Evolutionary conservation across 2,888 invertebrate species (phyloP).

Genomic region (Bhutanitis thaidina): DNA sequence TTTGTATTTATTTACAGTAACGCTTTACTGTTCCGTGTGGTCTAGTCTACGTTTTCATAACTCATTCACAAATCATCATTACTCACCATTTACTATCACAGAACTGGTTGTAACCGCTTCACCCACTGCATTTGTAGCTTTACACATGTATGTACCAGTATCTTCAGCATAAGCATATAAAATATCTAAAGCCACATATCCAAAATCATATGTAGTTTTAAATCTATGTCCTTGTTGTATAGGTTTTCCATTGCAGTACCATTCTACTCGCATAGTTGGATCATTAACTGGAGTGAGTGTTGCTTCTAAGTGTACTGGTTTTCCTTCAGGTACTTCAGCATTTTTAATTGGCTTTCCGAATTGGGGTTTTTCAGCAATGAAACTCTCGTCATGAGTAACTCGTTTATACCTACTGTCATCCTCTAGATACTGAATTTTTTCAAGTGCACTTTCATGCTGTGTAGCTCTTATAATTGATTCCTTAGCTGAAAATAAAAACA

Average conservation of each 20-base stretch:
- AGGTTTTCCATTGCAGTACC: slow-evolving; percentile 97
- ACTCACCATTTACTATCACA: slow-evolving; percentile 90
- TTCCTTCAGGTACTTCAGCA: slow-evolving; percentile 91
- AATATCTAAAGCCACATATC: slow-evolving; percentile 97
- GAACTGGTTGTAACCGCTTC: slow-evolving; percentile 96
- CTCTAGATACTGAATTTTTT: slow-evolving; percentile 95
- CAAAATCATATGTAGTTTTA: slow-evolving; percentile 98
- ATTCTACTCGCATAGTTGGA: slow-evolving; percentile 98
- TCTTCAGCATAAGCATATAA: slow-evolving; percentile 98
- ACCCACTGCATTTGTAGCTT: slow-evolving; percentile 95
- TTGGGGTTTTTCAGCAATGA: slow-evolving; percentile 91
- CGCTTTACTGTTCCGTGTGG: no score
- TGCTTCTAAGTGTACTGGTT: slow-evolving; percentile 94
- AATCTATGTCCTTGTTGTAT: slow-evolving; percentile 96
- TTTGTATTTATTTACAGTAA: no score
- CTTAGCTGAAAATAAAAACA: slow-evolving; percentile 79
- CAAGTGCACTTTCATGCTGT: slow-evolving; percentile 94
- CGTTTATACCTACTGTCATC: slow-evolving; percentile 89
- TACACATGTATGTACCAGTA: slow-evolving; percentile 97
- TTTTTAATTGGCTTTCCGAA: slow-evolving; percentile 94
- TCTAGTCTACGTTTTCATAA: no score
- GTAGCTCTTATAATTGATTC: slow-evolving; percentile 93
- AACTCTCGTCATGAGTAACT: slow-evolving; percentile 85
- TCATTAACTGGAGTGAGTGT: slow-evolving; percentile 98
- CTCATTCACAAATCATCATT: background rate